Base-by-base conservation (phyloP, 2,888 invertebrate genomes). In the Agrotis exclamationis region DNA sequence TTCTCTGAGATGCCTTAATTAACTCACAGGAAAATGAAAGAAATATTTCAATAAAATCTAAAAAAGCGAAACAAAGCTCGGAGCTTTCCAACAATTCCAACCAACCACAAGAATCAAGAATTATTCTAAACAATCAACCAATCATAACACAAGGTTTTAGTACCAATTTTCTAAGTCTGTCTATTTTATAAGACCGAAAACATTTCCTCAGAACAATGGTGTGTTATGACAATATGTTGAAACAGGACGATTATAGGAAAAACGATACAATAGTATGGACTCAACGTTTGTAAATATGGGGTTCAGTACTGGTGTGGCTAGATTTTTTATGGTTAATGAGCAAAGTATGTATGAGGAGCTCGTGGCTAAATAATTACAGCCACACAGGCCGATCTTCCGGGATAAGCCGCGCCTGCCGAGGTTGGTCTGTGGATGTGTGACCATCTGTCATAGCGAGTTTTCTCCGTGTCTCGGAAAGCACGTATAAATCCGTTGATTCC, bases 251-350 rank as follows among this genome's bases (percentile, higher is more conserved):
- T 85, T 84, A 81, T 84, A 77, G 84, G 87, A 86, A 87, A 87
- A 85, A 85, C 80, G 83, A 83, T 63, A 88, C 86, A 85, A 85
- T 86, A 80, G 80, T 64, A 47, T 50, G 22, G 56, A 22, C 24
- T 22, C 58, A 54, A 1, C 76, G 83, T 85, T 87, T 87, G 82
- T 87, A 88, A 88, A 88, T 83, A 85, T 74, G 0, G 14, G 33
- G 47, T 22, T 58, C 24, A 57, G n/a, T 59, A 39, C 39, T 39
- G 45, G 33, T 4, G 33, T 63, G 48, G 53, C 16, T 51, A 18
- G 18, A 0, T 16, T 70, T 76, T 79, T 72, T 56, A 58, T 82
- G 39, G 60, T 56, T 11, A 28, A 1, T 13, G 45, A 50, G 33
- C 20, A 45, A 53, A 16, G 9, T 39, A 39, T 33, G 4, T 39